Conservation (phyloP, 2,888 invertebrate species). For the Drosophila quinaria region DNA sequence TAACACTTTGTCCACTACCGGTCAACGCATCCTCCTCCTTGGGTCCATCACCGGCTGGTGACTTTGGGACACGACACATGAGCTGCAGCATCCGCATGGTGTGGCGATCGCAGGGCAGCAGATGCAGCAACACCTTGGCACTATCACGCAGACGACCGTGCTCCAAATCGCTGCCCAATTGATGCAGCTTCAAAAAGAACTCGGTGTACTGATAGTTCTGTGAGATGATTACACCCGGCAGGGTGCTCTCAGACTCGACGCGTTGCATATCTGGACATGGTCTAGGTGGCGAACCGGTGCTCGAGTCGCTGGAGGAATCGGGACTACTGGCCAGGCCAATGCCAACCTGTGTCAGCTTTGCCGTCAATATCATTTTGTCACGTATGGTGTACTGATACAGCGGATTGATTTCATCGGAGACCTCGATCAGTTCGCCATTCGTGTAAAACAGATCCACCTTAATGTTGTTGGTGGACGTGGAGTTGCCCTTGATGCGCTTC, state of each 20-base stretch:
- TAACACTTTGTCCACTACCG: constrained; percentile 49
- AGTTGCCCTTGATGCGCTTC: constrained; percentile 86
- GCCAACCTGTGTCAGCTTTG: constrained; percentile 91
- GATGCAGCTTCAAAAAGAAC: constrained; percentile 94
- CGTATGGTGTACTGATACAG: constrained; percentile 92
- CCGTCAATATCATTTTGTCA: constrained; percentile 92
- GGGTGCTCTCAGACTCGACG: constrained; percentile 93
- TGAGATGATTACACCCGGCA: constrained; percentile 97
- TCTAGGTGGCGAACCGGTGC: constrained; percentile 96
- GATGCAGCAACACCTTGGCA: constrained; percentile 82
- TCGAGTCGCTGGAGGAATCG: constrained; percentile 97
- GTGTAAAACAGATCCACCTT: constrained; percentile 95
- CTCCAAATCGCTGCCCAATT: constrained; percentile 93
- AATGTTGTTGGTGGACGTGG: constrained; percentile 90
- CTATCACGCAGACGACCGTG: constrained; percentile 94
- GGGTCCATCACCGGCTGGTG: constrained; percentile 40
- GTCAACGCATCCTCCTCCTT: constrained; percentile 53
- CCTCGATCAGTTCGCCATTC: constrained; percentile 95
- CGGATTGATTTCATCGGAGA: constrained; percentile 94
- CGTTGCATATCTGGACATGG: constrained; percentile 91
- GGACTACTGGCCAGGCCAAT: constrained; percentile 92
- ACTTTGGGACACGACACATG: constrained; percentile 83
- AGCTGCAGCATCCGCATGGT: constrained; percentile 85
- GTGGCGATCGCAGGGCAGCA: constrained; percentile 85
- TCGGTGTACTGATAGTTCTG: constrained; percentile 91